Evolutionary conservation across 2,113 vertebrate genomes (phyloP).

Genomic region (Aviceda subcristata): DNA sequence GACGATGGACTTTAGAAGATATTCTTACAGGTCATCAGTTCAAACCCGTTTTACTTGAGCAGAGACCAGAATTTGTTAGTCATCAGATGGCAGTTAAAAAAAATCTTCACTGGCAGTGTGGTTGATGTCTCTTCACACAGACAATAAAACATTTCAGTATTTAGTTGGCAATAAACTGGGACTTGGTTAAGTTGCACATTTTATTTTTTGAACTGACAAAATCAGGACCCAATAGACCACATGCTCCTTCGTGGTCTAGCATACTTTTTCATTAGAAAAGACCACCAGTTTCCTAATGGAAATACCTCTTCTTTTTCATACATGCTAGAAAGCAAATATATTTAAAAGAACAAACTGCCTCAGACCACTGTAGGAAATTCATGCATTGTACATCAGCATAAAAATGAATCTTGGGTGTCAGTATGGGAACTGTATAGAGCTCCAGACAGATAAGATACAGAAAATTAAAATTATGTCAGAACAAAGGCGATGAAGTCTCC

Average conservation of each 20-base stretch:
- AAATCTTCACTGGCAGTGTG: not conserved
- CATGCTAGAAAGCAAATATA: not conserved
- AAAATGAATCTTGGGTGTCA: not conserved
- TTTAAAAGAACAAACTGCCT: not conserved
- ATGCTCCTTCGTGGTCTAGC: not conserved
- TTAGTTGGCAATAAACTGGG: constrained; percentile 4
- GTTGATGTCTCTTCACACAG: not conserved
- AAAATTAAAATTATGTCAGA: not conserved
- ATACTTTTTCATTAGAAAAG: not conserved
- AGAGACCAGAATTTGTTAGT: not conserved
- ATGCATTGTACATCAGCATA: not conserved
- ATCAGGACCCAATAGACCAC: not conserved
- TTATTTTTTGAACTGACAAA: constrained; percentile 26
- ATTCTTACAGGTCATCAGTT: constrained; percentile 9
- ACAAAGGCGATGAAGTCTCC: not conserved
- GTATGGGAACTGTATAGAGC: not conserved
- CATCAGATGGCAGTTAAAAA: constrained; percentile 27
- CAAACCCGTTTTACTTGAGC: constrained; percentile 29
- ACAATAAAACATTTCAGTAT: constrained; percentile 19
- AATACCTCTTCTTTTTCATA: not conserved
- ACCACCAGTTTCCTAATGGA: not conserved
- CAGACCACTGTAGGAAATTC: not conserved
- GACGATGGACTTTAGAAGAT: not conserved
- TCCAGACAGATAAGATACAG: not conserved
- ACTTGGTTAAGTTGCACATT: not conserved